A percentile compares a stretch with the other conserved stretches of the same genome.
These are phyloP conservation scores for Hemicrepidius hirtus DNA, from an alignment of 2,888 invertebrate species.

Conservation along the genomic window DNA sequence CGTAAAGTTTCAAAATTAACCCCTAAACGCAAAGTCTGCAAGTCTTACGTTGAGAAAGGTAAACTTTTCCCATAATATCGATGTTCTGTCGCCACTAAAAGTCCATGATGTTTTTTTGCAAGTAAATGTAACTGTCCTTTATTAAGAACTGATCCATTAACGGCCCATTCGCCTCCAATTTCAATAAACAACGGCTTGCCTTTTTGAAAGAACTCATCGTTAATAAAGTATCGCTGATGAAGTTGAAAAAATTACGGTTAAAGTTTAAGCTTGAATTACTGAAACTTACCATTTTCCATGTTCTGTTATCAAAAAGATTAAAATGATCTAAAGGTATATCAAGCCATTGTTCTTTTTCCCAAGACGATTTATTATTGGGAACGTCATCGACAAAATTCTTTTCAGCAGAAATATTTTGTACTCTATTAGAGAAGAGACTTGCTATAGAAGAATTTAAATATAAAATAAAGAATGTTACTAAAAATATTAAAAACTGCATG, in stretches of 20 bases:
- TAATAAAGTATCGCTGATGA: conserved; percentile 74
- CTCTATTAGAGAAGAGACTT: too few relatives aligned
- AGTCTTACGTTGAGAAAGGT: conserved; percentile 73
- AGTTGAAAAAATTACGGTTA: too few relatives aligned
- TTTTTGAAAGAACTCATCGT: conserved; percentile 70
- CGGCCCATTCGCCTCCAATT: conserved; percentile 86
- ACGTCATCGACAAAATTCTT: too few relatives aligned
- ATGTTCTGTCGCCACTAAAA: conserved; percentile 86
- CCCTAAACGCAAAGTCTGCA: not conserved
- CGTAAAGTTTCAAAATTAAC: not conserved
- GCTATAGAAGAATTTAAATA: too few relatives aligned
- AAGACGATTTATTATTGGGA: not conserved
- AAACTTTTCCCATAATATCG: conserved; percentile 86
- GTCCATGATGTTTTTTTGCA: conserved; percentile 76
- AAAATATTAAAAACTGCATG: too few relatives aligned
- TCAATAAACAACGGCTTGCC: conserved; percentile 79
- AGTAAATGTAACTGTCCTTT: conserved; percentile 79
- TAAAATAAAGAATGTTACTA: too few relatives aligned
- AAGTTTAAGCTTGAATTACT: not conserved
- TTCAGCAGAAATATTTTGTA: too few relatives aligned
- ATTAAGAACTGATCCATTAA: conserved; percentile 75
- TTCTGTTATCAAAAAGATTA: conserved; percentile 72
- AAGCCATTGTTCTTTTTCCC: conserved; percentile 20
- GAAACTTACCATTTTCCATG: conserved; percentile 74
- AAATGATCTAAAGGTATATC: conserved; percentile 73